These are phyloP conservation scores for Coelinius sp. DNA, from an alignment of 2,888 invertebrate genomes.

Conservation along the genomic window DNA sequence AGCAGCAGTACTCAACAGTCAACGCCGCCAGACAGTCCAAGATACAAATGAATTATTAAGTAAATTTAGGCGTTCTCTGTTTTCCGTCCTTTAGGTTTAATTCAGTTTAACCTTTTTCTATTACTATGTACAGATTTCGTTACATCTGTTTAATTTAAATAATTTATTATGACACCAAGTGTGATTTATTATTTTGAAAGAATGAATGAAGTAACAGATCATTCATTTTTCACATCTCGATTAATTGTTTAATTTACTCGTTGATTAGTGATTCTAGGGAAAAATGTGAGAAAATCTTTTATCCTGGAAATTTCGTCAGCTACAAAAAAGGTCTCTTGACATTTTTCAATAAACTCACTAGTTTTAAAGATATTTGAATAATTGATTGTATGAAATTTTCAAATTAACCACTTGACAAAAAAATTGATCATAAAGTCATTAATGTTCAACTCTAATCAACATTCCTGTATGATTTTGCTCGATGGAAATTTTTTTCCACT, in stretches of 20 bases:
- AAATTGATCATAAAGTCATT: no score
- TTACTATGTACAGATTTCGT: constrained; percentile 14
- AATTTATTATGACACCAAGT: constrained; percentile 14
- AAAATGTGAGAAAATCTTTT: no score
- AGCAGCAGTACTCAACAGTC: constrained; percentile 59
- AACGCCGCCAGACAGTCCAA: constrained; percentile 69
- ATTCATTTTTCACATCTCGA: no score
- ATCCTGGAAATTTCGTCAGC: no score
- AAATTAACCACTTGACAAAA: no score
- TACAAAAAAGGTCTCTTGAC: no score
- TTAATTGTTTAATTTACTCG: no score
- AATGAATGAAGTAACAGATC: background rate
- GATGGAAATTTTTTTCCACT: constrained; percentile 8
- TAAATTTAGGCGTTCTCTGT: constrained; percentile 60
- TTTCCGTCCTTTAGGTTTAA: constrained; percentile 70
- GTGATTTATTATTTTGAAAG: background rate
- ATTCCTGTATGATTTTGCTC: constrained; percentile 4
- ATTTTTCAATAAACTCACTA: no score
- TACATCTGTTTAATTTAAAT: background rate
- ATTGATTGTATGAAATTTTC: no score
- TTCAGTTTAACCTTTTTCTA: constrained; percentile 45
- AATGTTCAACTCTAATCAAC: no score
- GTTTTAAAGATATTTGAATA: no score
- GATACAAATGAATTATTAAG: constrained; percentile 62
- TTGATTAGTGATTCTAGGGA: no score